Evolutionary conservation across 1,140 invertebrate species (phyloP).

Genomic region (Drosophila tristis): DNA sequence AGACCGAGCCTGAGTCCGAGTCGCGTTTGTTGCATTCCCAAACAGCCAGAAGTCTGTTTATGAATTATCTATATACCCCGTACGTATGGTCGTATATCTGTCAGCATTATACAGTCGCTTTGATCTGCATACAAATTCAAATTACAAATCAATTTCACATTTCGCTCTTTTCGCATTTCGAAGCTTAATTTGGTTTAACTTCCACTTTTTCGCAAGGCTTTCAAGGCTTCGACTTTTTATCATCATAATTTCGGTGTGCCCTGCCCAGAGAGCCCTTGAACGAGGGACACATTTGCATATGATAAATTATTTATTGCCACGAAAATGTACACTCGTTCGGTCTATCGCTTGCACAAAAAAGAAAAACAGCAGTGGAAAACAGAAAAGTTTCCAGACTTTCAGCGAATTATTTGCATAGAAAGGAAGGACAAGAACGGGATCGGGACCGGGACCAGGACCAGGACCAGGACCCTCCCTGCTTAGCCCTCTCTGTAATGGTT

Average conservation of each 20-base stretch:
- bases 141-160: conserved; percentile 80
- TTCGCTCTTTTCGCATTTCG: conserved; percentile 50
- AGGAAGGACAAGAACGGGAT: neutral
- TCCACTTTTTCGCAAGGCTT: conserved; percentile 49
- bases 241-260: conserved; percentile 44
- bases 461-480: too few species aligned
- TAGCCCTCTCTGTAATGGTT: neutral
- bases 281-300: conserved; percentile 69
- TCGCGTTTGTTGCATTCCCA: conserved; percentile 71
- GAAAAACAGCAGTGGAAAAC: too few species aligned
- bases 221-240: conserved; percentile 30
- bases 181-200: conserved; percentile 75
- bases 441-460: too few species aligned
- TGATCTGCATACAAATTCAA: conserved; percentile 82
- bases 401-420: conserved; percentile 67
- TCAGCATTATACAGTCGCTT: conserved; percentile 50
- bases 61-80: conserved; percentile 23
- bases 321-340: conserved; percentile 61
- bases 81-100: conserved; percentile 25
- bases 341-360: conserved; percentile 32
- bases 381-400: conserved; percentile 56
- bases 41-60: conserved; percentile 26
- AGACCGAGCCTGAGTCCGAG: conserved; percentile 32
- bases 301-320: conserved; percentile 82
- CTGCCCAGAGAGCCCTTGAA: neutral